These are phyloP conservation scores for Nylanderia fulva DNA, from an alignment of 1,140 invertebrate genomes.

Conservation along the genomic window DNA sequence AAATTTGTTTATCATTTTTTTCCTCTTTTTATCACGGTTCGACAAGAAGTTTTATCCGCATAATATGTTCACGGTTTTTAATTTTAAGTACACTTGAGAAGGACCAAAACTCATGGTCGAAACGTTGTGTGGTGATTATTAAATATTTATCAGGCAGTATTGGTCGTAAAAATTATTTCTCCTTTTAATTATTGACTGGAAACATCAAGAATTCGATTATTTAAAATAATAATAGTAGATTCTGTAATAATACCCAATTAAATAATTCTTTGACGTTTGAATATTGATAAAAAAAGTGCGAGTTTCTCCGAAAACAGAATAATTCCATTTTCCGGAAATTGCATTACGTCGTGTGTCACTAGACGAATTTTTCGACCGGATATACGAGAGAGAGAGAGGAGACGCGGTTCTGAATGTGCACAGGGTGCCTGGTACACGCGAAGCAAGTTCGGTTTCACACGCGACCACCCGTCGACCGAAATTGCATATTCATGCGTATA, in stretches of 20 bases:
- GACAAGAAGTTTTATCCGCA: too few species aligned
- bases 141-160: too few species aligned
- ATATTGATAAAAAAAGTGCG: not conserved
- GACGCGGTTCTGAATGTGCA: not conserved
- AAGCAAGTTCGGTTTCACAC: constrained; percentile 37
- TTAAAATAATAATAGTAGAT: not conserved
- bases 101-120: too few species aligned
- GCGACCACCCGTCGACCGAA: constrained; percentile 71
- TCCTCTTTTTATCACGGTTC: too few species aligned
- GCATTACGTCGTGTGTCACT: not conserved
- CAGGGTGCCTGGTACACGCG: constrained; percentile 29
- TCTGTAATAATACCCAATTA: not conserved
- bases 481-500: constrained; percentile 78
- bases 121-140: too few species aligned
- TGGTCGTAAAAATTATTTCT: too few species aligned
- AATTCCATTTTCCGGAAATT: constrained; percentile 25
- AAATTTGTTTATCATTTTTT: too few species aligned
- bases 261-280: not conserved
- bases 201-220: too few species aligned
- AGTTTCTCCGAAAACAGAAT: not conserved
- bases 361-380: constrained; percentile 41
- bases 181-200: too few species aligned
- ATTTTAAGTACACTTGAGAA: too few species aligned
- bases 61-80: too few species aligned
- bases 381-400: constrained; percentile 6